Evolutionary conservation across 35 echinoderm and acorn worm species (phyloP).

Genomic region (Strongylocentrotus purpuratus): DNA sequence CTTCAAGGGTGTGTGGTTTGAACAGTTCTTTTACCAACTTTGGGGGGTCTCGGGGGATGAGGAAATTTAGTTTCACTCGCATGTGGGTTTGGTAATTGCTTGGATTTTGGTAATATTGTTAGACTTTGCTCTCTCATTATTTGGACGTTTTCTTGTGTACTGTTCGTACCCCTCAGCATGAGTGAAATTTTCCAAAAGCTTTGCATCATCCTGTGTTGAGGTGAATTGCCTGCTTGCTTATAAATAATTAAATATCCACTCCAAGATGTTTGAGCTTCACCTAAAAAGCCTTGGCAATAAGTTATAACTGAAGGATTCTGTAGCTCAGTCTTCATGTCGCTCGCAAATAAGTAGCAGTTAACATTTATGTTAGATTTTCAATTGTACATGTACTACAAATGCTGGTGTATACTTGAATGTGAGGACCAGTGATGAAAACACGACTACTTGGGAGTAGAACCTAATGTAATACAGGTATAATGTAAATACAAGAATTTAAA

Average conservation of each 20-base stretch:
- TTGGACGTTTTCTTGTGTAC: not conserved
- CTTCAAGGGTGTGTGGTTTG: not conserved
- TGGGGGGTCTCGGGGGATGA: not conserved
- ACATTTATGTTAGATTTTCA: no score
- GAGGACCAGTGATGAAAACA: not conserved
- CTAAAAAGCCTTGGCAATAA: not conserved
- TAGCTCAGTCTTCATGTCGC: not conserved
- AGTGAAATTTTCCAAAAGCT: not conserved
- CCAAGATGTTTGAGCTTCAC: no score
- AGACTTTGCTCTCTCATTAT: not conserved
- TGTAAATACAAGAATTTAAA: not conserved
- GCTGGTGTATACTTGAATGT: not conserved
- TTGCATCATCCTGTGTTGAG: not conserved
- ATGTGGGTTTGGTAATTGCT: not conserved
- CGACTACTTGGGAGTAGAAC: no score
- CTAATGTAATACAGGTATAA: no score
- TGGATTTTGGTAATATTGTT: not conserved
- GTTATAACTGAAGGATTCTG: not conserved
- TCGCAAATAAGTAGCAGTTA: no score
- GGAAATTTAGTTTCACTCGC: not conserved
- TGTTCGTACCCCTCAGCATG: not conserved
- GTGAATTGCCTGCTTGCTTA: not conserved
- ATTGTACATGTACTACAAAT: no score
- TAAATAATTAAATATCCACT: no score
- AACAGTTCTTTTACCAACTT: not conserved